phyloP scores from a whole-genome alignment of 2,113 vertebrate genomes.

The Rattus norvegicus region GRCr8 NC_086021.1:121232501-121233000 shows the following conservation, averaged over 20 bases:
- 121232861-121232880: not conserved
- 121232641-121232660: not conserved
- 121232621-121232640: not conserved
- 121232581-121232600: not conserved
- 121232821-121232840: not conserved
- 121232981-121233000: slow-evolving; percentile 39
- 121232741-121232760: not conserved
- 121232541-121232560: slow-evolving; percentile 1
- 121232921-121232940: not conserved
- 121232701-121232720: not conserved
- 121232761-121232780: slow-evolving; percentile 2
- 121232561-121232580: not conserved
- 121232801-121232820: not conserved
- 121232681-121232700: slow-evolving; percentile 3
- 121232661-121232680: slow-evolving; percentile 8
- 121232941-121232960: not conserved
- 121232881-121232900: not conserved
- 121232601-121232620: not conserved
- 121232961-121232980: not conserved
- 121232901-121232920: not conserved
- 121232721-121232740: not conserved
- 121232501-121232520: not conserved
- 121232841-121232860: not conserved
- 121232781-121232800: not conserved
- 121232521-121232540: not conserved